phyloP scores from a whole-genome alignment of 2,113 vertebrate species.

The Raja brachyura region DNA sequence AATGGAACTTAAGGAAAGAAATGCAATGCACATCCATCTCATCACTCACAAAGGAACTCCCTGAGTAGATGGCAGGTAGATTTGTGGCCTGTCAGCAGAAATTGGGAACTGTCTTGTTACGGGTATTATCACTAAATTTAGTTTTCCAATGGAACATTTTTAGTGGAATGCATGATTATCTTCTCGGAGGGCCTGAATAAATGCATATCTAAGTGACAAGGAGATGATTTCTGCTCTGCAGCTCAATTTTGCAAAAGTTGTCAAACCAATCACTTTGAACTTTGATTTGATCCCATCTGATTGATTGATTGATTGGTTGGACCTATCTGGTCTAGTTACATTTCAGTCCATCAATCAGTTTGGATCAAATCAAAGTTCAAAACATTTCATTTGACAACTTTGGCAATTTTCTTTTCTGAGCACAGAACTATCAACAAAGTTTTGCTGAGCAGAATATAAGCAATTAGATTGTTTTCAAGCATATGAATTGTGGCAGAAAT shows the following conservation, averaged over 20 bases:
- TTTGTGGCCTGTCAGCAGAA: not conserved
- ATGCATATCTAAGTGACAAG: conserved; percentile 14
- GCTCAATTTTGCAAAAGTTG: not conserved
- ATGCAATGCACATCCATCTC: not conserved
- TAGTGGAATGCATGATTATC: conserved; percentile 4
- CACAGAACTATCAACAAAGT: not conserved
- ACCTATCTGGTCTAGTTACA: not conserved
- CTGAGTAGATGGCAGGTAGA: conserved; percentile 13
- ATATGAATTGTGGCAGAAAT: not conserved
- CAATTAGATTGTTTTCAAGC: not conserved
- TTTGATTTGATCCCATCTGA: no score
- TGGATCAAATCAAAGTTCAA: not conserved
- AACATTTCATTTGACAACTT: not conserved
- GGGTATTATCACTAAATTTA: not conserved
- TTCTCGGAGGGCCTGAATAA: not conserved
- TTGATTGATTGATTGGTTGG: not conserved
- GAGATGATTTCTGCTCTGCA: conserved; percentile 3
- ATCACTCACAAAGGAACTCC: not conserved
- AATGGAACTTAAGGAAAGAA: not conserved
- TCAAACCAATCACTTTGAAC: no score
- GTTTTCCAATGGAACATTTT: not conserved
- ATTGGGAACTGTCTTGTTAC: conserved; percentile 2
- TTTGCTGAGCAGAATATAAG: not conserved
- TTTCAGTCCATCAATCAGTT: not conserved
- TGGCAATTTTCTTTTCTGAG: not conserved